A percentile compares a stretch with the other conserved stretches of the same genome.
phyloP scores from a whole-genome alignment of 2,797 vertebrate species.

The Semotilus atromaculatus region DNA sequence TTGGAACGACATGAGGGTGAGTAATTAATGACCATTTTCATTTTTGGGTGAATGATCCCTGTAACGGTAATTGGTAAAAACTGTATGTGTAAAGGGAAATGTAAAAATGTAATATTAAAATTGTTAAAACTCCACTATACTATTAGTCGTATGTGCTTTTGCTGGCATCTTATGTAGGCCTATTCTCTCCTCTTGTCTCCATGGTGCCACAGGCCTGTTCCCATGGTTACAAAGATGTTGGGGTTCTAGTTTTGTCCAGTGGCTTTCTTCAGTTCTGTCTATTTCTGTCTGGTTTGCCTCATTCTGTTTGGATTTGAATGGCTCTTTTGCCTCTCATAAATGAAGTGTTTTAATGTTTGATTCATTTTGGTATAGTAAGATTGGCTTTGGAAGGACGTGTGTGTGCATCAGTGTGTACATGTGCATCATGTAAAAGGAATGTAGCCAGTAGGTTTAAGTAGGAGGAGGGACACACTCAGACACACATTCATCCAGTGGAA shows the following conservation, averaged over 20 bases:
- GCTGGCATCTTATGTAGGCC: slow-evolving; percentile 12
- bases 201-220: slow-evolving; percentile 63
- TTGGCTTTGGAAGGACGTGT: neutral
- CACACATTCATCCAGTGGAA: slow-evolving; percentile 12
- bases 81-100: neutral
- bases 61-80: neutral
- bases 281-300: neutral
- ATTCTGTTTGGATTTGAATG: slow-evolving; percentile 4
- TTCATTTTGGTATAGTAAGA: neutral
- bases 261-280: slow-evolving; percentile 22
- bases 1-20: no score
- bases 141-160: slow-evolving; percentile 24
- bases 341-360: slow-evolving; percentile 11
- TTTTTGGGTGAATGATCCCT: no score
- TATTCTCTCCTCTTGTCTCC: slow-evolving; percentile 50
- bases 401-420: neutral
- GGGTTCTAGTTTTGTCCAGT: slow-evolving; percentile 48
- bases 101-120: neutral
- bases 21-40: no score
- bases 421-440: neutral
- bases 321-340: neutral
- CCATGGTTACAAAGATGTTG: slow-evolving; percentile 71
- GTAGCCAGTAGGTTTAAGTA: neutral
- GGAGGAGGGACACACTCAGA: neutral
- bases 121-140: neutral